These are phyloP conservation scores for Istiophorus platypterus DNA, from an alignment of 2,113 vertebrate species.

Conservation along the genomic window DNA sequence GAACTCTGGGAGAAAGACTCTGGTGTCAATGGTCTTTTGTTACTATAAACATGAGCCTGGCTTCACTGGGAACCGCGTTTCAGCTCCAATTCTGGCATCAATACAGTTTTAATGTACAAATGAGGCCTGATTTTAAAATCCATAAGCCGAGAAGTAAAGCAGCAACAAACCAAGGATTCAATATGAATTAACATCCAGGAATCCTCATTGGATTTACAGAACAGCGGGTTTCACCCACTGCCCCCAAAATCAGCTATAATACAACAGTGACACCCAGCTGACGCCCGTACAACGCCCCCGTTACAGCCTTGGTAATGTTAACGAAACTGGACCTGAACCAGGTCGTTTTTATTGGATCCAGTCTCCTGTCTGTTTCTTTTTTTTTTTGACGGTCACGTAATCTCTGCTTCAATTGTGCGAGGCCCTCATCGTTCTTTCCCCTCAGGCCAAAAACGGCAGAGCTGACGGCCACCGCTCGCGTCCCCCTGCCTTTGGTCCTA, in stretches of 20 bases:
- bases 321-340: constrained; percentile 11
- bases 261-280: constrained; percentile 8
- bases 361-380: constrained; percentile 8
- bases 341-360: constrained; percentile 32
- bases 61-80: no score
- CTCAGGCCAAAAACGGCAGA: background rate
- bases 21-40: no score
- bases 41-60: no score
- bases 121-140: no score
- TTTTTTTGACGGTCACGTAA: background rate
- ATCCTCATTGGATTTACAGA: background rate
- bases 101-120: no score
- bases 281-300: background rate
- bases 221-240: background rate
- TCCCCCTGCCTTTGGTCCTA: constrained; percentile 7
- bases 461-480: constrained; percentile 7
- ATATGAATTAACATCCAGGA: background rate
- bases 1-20: background rate
- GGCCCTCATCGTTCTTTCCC: background rate
- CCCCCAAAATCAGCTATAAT: background rate
- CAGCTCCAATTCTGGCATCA: no score
- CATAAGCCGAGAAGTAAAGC: no score
- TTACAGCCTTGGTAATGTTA: background rate
- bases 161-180: background rate
- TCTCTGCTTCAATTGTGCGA: constrained; percentile 33